Base-by-base conservation (phyloP, 2,797 vertebrate genomes). In the Sternarchorhynchus goeldii region DNA sequence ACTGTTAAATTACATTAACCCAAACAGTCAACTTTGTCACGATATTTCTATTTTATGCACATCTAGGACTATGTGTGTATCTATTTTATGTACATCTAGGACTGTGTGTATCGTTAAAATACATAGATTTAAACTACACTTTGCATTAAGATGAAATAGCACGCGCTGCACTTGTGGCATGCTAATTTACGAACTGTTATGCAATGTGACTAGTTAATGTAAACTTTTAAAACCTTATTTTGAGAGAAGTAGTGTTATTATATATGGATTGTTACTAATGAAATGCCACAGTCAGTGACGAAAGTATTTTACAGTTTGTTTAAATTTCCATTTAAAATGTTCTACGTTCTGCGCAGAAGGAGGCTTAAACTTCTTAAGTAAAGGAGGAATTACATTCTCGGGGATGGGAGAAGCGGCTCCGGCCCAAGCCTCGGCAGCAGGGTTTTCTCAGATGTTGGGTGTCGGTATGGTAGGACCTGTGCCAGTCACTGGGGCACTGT, bases 371-470 rank as follows among this genome's bases (percentile, higher is more conserved):
- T 84, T 75, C 55, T 66, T 80, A 82, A 79, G 74, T 83, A 81
- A 75, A 55, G 62, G 79, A 50, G 32, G 60, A 50, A 18, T 79
- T 45, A 55, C 31, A 57, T 60, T 58, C 34, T 41, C 31, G 55
- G 81, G 80, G 73, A 97, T 97, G 96, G 96, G 96, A 91, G 96
- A 98, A 86, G 95, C 96, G 85, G 95, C 95, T 89, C 94, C 94
- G 85, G 95, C 94, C 74, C 96, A 95, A 88, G 92, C 96, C 85
- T 90, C 95, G 50, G 90, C 95, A 25, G 94, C 94, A 75, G 83
- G 90, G 3, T 93, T 93, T 83, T 89, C 86, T 65, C 89, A 92
- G 83, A 91, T 95, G 94, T 81, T 94, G 92, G 92, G 91, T 31
- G 88, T 92, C 18, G 96, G 94, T 82, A 86, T 87, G 81, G 92